Evolutionary conservation across 2,888 invertebrate species (phyloP).

Genomic region (Zaprionus lineosus): DNA sequence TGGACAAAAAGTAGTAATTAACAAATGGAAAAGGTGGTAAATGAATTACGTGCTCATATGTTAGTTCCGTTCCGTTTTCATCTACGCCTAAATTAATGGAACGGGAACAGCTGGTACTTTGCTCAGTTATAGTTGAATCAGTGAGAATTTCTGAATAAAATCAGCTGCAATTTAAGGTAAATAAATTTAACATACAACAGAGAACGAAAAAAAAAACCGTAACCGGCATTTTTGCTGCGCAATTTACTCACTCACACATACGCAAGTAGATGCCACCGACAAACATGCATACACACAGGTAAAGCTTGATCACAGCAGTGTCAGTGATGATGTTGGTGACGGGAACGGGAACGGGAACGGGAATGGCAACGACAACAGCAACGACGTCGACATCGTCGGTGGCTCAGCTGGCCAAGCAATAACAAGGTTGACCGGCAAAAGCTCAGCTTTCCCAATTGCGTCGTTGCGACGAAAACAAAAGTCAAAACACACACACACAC

Average conservation of each 20-base stretch:
- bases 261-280: too few species aligned
- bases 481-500: slow-evolving; percentile 5
- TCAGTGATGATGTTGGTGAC: too few species aligned
- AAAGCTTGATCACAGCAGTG: too few species aligned
- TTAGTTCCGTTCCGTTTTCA: slow-evolving; percentile 51
- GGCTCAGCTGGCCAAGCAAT: slow-evolving; percentile 72
- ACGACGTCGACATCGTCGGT: neutral
- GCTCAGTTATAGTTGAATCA: slow-evolving; percentile 7
- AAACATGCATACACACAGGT: too few species aligned
- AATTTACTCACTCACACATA: slow-evolving; percentile 50
- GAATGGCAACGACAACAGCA: neutral
- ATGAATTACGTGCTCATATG: slow-evolving; percentile 13
- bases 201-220: slow-evolving; percentile 36
- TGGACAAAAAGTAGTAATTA: slow-evolving; percentile 20
- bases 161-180: slow-evolving; percentile 4
- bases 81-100: slow-evolving; percentile 17
- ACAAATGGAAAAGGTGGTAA: slow-evolving; percentile 28
- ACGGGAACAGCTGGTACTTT: slow-evolving; percentile 21
- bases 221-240: slow-evolving; percentile 73
- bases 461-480: slow-evolving; percentile 42
- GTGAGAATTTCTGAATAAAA: neutral
- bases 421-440: slow-evolving; percentile 61
- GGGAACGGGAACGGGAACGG: too few species aligned
- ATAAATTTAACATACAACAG: slow-evolving; percentile 15
- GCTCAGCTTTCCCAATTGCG: slow-evolving; percentile 74